Base-by-base conservation (phyloP, 2,113 vertebrate species). In the Indicator indicator region DNA sequence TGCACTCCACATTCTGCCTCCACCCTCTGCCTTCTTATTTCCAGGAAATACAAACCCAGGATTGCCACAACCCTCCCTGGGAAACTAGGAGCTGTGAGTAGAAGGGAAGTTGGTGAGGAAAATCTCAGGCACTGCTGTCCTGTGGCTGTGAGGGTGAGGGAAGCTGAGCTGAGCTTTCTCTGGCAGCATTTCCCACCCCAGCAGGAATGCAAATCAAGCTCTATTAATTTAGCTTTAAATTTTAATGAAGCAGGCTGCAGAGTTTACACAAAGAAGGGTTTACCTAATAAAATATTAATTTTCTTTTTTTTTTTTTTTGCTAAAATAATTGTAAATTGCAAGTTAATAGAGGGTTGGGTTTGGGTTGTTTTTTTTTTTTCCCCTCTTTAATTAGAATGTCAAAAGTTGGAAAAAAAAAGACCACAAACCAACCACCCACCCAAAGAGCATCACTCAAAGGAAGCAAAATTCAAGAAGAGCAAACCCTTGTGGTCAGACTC, bases 201-300 rank as follows among this genome's bases (percentile, higher is more conserved):
- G 73, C 52, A 80, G 68, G 72, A 96, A 87, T 93, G 88, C 56
- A 71, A 94, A 95, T 93, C 84, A 86, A 83, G 82, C 48, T 60
- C 85, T 85, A 71, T 64, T 94, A 94, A 95, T 83, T 86, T 95
- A 77, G 65, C 55, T 91, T 93, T 89, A 94, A 88, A 89, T 91
- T 91, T 92, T 91, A 94, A 96, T 96, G 89, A 78, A 28, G 52
- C 81, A 71, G 89, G 75, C 91, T 81, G 54, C 70, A 54, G 33
- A 77, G 82, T 95, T 94, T 94, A 94, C 86, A 94, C 59, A 87
- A 87, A 94, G 95, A 69, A 86, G 85, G 38, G 54, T 71, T 94
- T 94, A 81, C 87, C 83, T 89, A 46, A 89, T 95, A 67, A 95
- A 97, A 89, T 87, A 94, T 95, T 95, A 77, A 95, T 73, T 9